Percentiles rank a stretch among this genome's conserved stretches.
phyloP scores from a whole-genome alignment of 2,888 invertebrate genomes.

The Sphaeridia pumilis region DNA sequence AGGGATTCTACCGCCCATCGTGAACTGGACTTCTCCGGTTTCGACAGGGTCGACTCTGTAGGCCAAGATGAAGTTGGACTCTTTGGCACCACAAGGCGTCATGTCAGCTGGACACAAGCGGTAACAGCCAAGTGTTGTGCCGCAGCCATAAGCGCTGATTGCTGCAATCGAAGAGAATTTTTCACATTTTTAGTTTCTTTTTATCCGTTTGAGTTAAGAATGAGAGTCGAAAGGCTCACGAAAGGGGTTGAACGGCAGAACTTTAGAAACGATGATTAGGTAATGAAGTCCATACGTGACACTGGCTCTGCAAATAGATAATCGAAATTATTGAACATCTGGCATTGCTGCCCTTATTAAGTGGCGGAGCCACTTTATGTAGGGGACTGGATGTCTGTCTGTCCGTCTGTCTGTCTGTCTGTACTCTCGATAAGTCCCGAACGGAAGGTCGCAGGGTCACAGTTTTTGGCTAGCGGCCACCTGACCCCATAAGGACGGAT shows the following conservation, averaged over 20 bases:
- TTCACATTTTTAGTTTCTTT: too few relatives aligned
- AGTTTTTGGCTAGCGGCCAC: too few relatives aligned
- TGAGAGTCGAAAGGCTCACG: conserved; percentile 16
- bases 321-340: too few relatives aligned
- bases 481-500: too few relatives aligned
- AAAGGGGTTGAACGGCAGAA: conserved; percentile 33
- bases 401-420: too few relatives aligned
- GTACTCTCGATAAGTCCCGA: too few relatives aligned
- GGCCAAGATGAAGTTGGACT: conserved; percentile 25
- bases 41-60: conserved; percentile 27
- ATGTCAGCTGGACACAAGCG: conserved; percentile 28
- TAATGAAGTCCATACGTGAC: conserved; percentile 28
- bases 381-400: too few relatives aligned
- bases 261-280: conserved; percentile 29
- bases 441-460: too few relatives aligned
- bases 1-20: conserved; percentile 28
- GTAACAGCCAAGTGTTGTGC: conserved; percentile 31
- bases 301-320: conserved; percentile 24
- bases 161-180: too few relatives aligned
- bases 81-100: conserved; percentile 21
- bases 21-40: conserved; percentile 30
- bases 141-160: conserved; percentile 34
- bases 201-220: too few relatives aligned
- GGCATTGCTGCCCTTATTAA: too few relatives aligned
- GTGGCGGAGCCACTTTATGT: too few relatives aligned